Conservation (phyloP, 2,797 vertebrate genomes). For the Syngnathus rostellatus region DNA sequence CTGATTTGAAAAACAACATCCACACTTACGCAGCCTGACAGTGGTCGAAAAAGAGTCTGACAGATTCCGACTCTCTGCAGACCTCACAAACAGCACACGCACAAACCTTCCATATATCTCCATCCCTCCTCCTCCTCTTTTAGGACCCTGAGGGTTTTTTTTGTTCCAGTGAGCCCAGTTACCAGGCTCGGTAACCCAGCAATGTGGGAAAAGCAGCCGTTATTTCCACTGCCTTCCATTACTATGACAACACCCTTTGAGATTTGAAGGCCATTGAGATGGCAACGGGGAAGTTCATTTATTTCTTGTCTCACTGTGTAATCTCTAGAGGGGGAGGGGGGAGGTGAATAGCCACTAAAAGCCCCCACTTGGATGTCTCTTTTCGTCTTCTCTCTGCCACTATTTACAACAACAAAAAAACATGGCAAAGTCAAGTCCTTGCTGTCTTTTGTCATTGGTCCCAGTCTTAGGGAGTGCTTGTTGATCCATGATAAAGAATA, state of each 20-base stretch:
- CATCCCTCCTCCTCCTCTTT: conserved; percentile 14
- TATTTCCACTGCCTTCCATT: conserved; percentile 58
- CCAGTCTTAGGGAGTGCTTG: not conserved
- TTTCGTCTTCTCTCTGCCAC: conserved; percentile 18
- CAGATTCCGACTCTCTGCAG: conserved; percentile 8
- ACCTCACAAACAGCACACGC: conserved; percentile 28
- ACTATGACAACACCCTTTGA: conserved; percentile 67
- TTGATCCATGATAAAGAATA: conserved; percentile 11
- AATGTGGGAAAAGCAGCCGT: conserved; percentile 54
- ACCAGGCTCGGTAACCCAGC: conserved; percentile 44
- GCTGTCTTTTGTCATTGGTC: conserved; percentile 2
- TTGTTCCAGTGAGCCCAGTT: conserved; percentile 33
- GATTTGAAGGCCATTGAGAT: conserved; percentile 50
- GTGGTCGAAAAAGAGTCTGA: not conserved
- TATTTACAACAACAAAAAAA: conserved; percentile 13
- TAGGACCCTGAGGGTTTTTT: conserved; percentile 26
- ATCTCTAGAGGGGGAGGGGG: conserved; percentile 24
- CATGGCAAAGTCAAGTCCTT: conserved; percentile 10
- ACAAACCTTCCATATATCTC: conserved; percentile 16
- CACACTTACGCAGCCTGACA: conserved; percentile 26
- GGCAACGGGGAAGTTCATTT: conserved; percentile 56
- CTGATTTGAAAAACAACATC: conserved; percentile 14
- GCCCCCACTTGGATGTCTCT: conserved; percentile 17
- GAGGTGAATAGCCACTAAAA: conserved; percentile 20
- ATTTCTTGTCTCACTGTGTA: conserved; percentile 42